Evolutionary conservation across 2,888 invertebrate species (phyloP), one percentile per base, ranked within the genome.

Genomic region (Antheraea assamensis): DNA sequence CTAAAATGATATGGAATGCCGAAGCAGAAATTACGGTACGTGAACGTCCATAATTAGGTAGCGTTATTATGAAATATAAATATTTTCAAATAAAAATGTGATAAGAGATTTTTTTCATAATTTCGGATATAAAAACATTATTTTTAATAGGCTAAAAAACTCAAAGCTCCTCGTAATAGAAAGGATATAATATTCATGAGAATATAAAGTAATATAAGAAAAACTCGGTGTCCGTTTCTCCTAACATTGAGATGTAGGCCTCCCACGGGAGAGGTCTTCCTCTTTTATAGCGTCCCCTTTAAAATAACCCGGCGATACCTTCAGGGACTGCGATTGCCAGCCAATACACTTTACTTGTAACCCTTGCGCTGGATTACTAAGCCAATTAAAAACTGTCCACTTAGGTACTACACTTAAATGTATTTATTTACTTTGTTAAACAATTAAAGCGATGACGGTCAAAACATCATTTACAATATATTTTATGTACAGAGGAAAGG

Each of bases 221-320:
- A 58, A 68, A 58, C 30, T 24, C 70, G 68, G 21, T 76, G 13
- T 72, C 66, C 74, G 75, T 72, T 42, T 58, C 21, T 58, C 80
- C 75, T 78, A 76, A 78, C 27, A 24, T n/a, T 58, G 72, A 75
- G 76, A 72, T 77, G 75, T 72, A 74, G 74, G 72, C 72, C 70
- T 75, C 83, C 81, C 85, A 68, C 76, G 81, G 83, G 85, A 82
- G 75, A 73, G 73, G 72, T 76, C 78, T 79, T 82, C 84, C 80
- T 80, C 79, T 78, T 82, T 85, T 86, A 85, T 76, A 79, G 81
- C 81, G 75, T 78, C 81, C 83, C 81, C 82, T 86, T 84, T 84
- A 85, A 86, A 85, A 83, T 80, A 79, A 80, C 80, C 79, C 82
- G 76, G 79, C 81, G 83, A 79, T 81, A 83, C 83, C 78, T 80